Evolutionary conservation across 2,113 vertebrate species (phyloP).

Genomic region (Jaculus jaculus): DNA sequence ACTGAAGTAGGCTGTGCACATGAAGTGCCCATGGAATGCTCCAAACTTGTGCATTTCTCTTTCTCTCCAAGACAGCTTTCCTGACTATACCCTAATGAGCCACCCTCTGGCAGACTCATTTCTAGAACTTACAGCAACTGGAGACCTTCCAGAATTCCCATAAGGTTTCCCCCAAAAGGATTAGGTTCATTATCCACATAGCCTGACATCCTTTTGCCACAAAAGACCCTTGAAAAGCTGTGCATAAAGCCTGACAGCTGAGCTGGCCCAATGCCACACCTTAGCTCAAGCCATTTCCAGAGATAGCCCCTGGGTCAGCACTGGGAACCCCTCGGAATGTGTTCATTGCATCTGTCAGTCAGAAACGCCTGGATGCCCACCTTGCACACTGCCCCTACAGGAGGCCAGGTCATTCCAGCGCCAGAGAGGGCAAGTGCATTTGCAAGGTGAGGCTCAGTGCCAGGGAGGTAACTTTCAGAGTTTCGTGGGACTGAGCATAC

Average conservation of each 20-base stretch:
- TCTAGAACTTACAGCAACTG: rapidly evolving
- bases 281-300: neutral
- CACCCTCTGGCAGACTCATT: neutral
- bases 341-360: rapidly evolving
- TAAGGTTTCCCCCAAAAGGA: neutral
- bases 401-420: too few species aligned
- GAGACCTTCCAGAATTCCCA: too few species aligned
- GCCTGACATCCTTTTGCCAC: too few species aligned
- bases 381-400: too few species aligned
- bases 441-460: rapidly evolving
- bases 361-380: rapidly evolving
- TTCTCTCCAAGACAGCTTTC: neutral
- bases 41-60: too few species aligned
- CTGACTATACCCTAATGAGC: neutral
- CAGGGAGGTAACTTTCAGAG: rapidly evolving
- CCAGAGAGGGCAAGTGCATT: too few species aligned
- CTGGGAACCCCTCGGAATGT: rapidly evolving
- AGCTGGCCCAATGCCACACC: neutral
- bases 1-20: too few species aligned
- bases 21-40: rapidly evolving
- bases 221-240: rapidly evolving
- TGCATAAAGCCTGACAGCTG: rapidly evolving
- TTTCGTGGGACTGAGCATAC: rapidly evolving
- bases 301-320: neutral
- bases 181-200: rapidly evolving